Base-by-base conservation (phyloP, 1,140 invertebrate genomes). In the Euura saliciscinereae region DNA sequence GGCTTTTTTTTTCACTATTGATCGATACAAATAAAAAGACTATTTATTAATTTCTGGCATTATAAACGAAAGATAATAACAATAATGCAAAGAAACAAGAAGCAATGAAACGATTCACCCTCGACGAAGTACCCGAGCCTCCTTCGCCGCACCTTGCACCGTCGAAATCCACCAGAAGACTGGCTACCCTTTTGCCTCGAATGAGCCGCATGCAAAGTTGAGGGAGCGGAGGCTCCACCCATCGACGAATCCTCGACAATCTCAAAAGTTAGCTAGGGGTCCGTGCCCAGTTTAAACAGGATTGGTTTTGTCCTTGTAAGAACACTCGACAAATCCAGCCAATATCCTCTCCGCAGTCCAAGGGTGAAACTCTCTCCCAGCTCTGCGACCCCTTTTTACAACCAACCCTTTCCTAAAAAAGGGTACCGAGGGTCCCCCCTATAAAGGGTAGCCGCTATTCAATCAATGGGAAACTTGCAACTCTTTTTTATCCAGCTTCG, bases 171-270 rank as follows among this genome's bases (percentile, higher is more conserved):
- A 45, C 71, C 13, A 73, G 77, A 78, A 79, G 77, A 83, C 81
- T 83, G 80, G 74, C 74, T 73, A 78, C 72, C 78, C 75, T 80
- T 83, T 68, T 28, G 65, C 76, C 78, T 73, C 43, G 73, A 78
- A 28, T 68, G 65, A 75, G 72, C 74, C 71, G 78, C 71, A 82
- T 83, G 80, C 76, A 84, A 84, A 83, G 77, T 80, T 78, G 76
- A 82, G 82, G 82, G 80, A 80, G 83, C 73, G 71, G 71, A 80
- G 80, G 78, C 82, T 83, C 81, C 80, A 80, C 81, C 81, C 79
- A 79, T 81, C 78, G 43, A 43, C 42, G 2, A 69, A 43, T 45
- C 42, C 68, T 45, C 45, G n/a, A 5, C n/a, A 42, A 28, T 42
- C 42, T 44, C 68, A 45, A 44, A 46, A 42, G 11, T 42, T 10